Evolutionary conservation across 2,797 vertebrate species (phyloP).

Genomic region (Crax fasciolata): DNA sequence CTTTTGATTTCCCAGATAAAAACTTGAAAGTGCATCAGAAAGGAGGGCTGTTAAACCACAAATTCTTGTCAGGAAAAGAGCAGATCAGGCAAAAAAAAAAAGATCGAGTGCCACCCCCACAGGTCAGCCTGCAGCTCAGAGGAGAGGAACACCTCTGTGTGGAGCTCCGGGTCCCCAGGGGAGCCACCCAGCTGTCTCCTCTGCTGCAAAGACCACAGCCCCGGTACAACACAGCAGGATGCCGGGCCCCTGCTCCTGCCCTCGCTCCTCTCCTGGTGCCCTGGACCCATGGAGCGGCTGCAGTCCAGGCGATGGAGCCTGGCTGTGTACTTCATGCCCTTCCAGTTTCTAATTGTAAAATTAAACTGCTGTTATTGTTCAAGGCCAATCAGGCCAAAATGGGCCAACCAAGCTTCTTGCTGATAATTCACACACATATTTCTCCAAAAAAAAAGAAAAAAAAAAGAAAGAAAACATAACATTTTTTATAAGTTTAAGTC

Average conservation of each 20-base stretch:
- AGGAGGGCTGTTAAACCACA: background rate
- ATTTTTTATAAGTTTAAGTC: background rate
- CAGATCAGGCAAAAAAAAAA: background rate
- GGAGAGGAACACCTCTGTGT: accelerated
- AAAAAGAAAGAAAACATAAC: background rate
- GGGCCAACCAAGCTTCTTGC: background rate
- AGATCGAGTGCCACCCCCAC: background rate
- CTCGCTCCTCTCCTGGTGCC: background rate
- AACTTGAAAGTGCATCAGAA: background rate
- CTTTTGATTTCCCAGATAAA: slow-evolving; percentile 13
- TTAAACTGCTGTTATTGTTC: background rate
- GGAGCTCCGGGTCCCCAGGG: background rate
- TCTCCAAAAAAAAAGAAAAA: background rate
- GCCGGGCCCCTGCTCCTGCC: background rate
- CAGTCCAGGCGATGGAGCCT: background rate
- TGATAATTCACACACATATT: background rate
- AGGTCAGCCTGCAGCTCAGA: background rate
- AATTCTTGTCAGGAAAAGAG: background rate
- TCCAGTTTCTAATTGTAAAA: background rate
- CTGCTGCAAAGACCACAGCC: background rate
- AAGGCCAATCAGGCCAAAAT: background rate
- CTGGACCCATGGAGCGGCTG: too few relatives aligned
- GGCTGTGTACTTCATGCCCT: background rate
- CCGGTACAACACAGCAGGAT: background rate
- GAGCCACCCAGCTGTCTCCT: background rate